Percentiles rank a stretch among this genome's conserved stretches.
These are phyloP conservation scores for Drosophila jambulina DNA, from an alignment of 1,140 invertebrate genomes.

Conservation along the genomic window DNA sequence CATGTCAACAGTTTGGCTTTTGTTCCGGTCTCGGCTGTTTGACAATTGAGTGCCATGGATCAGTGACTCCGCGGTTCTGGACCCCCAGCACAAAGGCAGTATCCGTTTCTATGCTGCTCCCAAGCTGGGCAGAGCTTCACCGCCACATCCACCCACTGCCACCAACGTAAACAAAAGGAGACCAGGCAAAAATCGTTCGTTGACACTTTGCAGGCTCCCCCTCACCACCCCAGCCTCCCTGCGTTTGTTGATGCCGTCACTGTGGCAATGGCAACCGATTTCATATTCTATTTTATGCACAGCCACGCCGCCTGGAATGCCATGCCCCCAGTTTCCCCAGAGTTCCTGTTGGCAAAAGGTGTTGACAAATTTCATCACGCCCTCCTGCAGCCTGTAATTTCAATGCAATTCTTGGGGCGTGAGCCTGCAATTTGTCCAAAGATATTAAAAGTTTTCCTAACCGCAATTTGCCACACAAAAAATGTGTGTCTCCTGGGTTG, in stretches of 20 bases:
- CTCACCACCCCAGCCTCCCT: neutral
- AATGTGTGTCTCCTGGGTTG: neutral
- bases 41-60: conserved; percentile 77
- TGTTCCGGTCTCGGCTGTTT: conserved; percentile 51
- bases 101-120: conserved; percentile 29
- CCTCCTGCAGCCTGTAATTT: conserved; percentile 1
- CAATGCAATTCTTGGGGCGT: conserved; percentile 36
- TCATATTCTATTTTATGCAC: conserved; percentile 66
- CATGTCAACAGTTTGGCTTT: conserved; percentile 63
- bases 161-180: conserved; percentile 60
- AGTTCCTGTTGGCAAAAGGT: conserved; percentile 29
- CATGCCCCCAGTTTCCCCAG: neutral
- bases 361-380: conserved; percentile 16
- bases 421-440: conserved; percentile 38
- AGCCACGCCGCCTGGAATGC: conserved; percentile 27
- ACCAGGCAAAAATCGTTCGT: conserved; percentile 66
- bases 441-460: conserved; percentile 9
- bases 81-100: conserved; percentile 48
- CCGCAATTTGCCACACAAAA: neutral
- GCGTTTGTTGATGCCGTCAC: conserved; percentile 28
- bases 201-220: conserved; percentile 60
- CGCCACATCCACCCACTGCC: conserved; percentile 39
- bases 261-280: conserved; percentile 57
- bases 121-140: conserved; percentile 17
- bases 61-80: conserved; percentile 57